A percentile compares a stretch with the other conserved stretches of the same genome.
Conservation (phyloP, 1,140 invertebrate species). For the Zaprionus lachaisei region DNA sequence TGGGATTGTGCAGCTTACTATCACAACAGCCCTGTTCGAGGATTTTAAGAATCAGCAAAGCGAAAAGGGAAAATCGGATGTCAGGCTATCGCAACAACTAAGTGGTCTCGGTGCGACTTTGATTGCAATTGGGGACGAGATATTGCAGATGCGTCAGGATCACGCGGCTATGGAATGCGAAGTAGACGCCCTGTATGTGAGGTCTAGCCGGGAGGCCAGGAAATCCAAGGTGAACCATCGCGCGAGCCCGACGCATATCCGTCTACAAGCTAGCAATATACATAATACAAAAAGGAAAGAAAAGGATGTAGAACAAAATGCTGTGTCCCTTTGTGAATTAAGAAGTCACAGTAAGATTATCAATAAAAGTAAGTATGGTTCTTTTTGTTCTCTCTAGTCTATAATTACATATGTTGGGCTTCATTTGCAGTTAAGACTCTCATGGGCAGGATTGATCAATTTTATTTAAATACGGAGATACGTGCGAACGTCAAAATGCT, state of each 20-base stretch:
- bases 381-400: not conserved
- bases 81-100: constrained; percentile 3
- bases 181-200: not conserved
- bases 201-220: constrained; percentile 38
- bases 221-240: constrained; percentile 22
- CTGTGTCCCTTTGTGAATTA: not conserved
- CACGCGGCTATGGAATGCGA: not conserved
- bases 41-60: not conserved
- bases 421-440: constrained; percentile 33
- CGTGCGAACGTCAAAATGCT: constrained; percentile 30
- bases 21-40: constrained; percentile 5
- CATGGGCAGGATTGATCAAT: constrained; percentile 17
- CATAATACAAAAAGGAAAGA: not conserved
- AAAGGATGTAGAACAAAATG: not conserved
- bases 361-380: not conserved
- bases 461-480: constrained; percentile 3
- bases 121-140: constrained; percentile 14
- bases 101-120: not conserved
- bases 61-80: not conserved
- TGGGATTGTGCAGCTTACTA: not conserved
- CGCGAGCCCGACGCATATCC: constrained; percentile 11
- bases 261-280: not conserved
- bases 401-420: not conserved
- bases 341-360: constrained; percentile 11
- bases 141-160: constrained; percentile 14